Base-by-base conservation (phyloP, 2,888 invertebrate species). In the Abscondita cerata region DNA sequence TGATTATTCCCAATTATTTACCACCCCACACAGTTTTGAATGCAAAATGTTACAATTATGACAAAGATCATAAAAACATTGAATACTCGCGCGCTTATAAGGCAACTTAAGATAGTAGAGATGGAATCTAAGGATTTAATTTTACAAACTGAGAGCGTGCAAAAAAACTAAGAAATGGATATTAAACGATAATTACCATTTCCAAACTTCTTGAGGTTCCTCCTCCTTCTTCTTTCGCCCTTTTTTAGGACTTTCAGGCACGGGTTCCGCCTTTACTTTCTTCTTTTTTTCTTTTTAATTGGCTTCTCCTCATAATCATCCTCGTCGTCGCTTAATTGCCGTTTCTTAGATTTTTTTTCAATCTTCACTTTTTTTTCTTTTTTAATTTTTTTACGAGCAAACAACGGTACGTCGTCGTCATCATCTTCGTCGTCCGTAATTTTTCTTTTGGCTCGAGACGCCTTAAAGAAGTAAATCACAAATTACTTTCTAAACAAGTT, bases 201-300 rank as follows among this genome's bases (percentile, higher is more conserved):
- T 92, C 95, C 95, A 95, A 59, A 95, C 94, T 82, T 94, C 92
- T 72, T 85, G 87, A 69, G 89, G 87, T 67, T 92, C 91, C 54
- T 93, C 93, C 69, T 89, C 89, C 76, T 92, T 91, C 78, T 92
- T 92, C 78, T 90, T 92, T 56, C 86, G 86, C 9, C 76, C 73
- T 69, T 89, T 89, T 40, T 85, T 86, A 47, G 88, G 87, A 70
- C 85, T 82, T 71, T 81, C 74, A 81, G 81, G 70, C 79, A 80
- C 44, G 69, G 52, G 69, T 72, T 73, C 76, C 59, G 74, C 75
- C 65, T 73, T 73, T 68, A 78, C 77, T 67, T 70, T 72, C 65
- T 66, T 66, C 25, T 73, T 73, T 69, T 76, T 76, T 85, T 87
- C 71, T 87, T 88, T 73, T 85, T 86, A 50, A 85, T 84, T 20